Base-by-base conservation (phyloP, 2,888 invertebrate genomes). In the Calephelis perditalis region DNA sequence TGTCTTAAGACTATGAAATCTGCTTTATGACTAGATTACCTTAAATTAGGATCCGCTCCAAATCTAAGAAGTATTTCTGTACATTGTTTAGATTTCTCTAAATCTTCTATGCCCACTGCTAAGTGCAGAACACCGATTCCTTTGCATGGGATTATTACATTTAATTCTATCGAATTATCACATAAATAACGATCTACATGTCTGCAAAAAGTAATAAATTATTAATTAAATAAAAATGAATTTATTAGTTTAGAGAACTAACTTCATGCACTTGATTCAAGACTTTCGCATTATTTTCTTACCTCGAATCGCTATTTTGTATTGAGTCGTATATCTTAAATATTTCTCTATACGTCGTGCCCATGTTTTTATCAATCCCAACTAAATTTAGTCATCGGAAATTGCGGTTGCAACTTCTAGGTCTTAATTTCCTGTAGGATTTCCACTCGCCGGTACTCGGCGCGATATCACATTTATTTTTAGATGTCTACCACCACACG, bases 111-210 rank as follows among this genome's bases (percentile, higher is more conserved):
- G 2, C 96, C 96, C 54, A 95, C 93, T 0, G 94, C 94, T 70
- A 96, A 91, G 74, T 97, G 97, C 69, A 97, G 91, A 0, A 96
- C 93, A 0, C 95, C 92, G 57, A 96, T 93, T 67, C 95, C 95
- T 71, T 94, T 92, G 56, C 92, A 92, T 43, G 94, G 94, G 74
- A 96, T 90, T 59, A 95, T 86, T 43, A 92, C 81, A 79, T 96
- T 95, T 0, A 95, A 92, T 79, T 95, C 91, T 7, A 94, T 92
- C 45, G 88, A 80, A 71, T 91, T 77, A 47, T 79, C 75, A 26
- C 68, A 91, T 7, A 90, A 67, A 62, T 79, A 77, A 75, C 81
- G 68, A 74, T 80, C 73, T 87, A 84, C 72, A 81, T 85, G 72
- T 78, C 92, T 82, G 83, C 70, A 70, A 93, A 78, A 58, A 64